phyloP scores from a whole-genome alignment of 2,888 invertebrate genomes.

The Acanthoscelides obtectus region DNA sequence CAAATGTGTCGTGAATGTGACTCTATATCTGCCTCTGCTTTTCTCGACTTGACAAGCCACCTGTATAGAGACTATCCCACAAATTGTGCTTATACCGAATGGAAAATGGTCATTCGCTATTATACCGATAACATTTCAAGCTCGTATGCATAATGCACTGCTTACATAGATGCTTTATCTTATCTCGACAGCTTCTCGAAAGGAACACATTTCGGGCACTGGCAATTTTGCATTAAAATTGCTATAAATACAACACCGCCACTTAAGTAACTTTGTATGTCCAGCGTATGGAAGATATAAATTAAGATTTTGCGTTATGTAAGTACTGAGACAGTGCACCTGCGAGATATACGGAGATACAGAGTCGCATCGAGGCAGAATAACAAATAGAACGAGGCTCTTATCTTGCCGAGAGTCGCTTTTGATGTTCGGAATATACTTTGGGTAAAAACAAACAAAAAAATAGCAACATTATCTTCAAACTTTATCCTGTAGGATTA shows the following conservation, averaged over 20 bases:
- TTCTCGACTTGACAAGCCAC: too few relatives aligned
- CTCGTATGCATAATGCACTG: neutral
- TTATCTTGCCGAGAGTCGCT: neutral
- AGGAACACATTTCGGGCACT: neutral
- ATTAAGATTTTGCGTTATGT: neutral
- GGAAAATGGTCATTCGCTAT: neutral
- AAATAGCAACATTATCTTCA: too few relatives aligned
- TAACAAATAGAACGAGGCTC: neutral
- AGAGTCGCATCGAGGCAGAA: neutral
- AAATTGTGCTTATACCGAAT: neutral
- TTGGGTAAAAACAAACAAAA: too few relatives aligned
- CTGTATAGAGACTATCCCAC: neutral
- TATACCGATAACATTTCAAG: neutral
- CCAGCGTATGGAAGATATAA: neutral
- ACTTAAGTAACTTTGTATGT: neutral
- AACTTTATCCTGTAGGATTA: too few relatives aligned
- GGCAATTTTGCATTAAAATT: neutral
- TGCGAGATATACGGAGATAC: neutral
- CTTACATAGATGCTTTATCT: neutral
- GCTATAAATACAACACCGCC: neutral
- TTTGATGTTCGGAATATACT: neutral
- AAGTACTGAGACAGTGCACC: neutral
- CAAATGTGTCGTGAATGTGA: too few relatives aligned
- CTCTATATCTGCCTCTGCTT: too few relatives aligned
- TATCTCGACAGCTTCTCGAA: neutral